phyloP scores from a whole-genome alignment of 2,888 invertebrate species.

The Euzophera pinguis region DNA sequence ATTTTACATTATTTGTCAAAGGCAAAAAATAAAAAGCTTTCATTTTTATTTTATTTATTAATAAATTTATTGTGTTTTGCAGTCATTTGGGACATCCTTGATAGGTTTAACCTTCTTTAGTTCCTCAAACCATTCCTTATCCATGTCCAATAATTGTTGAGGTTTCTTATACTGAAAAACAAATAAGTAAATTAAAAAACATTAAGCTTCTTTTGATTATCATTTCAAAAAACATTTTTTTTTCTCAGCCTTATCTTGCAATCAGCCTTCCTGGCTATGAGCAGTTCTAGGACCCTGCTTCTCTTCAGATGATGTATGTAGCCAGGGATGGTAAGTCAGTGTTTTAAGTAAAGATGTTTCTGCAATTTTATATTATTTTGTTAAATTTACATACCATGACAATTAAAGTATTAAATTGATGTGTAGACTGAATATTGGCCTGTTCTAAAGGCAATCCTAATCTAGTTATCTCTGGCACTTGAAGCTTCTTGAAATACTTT shows the following conservation, averaged over 20 bases:
- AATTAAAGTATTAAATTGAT: constrained; percentile 88
- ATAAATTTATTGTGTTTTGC: constrained; percentile 57
- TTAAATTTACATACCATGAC: constrained; percentile 78
- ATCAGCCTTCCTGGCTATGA: too few relatives aligned
- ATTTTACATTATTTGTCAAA: too few relatives aligned
- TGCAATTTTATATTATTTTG: too few relatives aligned
- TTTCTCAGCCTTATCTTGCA: too few relatives aligned
- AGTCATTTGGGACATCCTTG: constrained; percentile 68
- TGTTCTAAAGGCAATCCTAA: constrained; percentile 82
- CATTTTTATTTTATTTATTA: too few relatives aligned
- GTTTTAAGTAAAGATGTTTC: too few relatives aligned
- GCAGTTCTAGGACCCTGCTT: too few relatives aligned
- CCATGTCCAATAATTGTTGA: constrained; percentile 83
- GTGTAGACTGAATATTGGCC: constrained; percentile 82
- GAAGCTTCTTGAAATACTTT: constrained; percentile 88
- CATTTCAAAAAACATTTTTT: too few relatives aligned
- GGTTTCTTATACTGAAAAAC: constrained; percentile 86
- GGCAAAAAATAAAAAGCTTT: too few relatives aligned
- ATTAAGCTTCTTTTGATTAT: too few relatives aligned
- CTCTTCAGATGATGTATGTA: too few relatives aligned
- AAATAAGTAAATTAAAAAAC: not conserved
- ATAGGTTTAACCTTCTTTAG: constrained; percentile 61
- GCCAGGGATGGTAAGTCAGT: too few relatives aligned
- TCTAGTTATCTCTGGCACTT: constrained; percentile 85
- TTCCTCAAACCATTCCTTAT: constrained; percentile 79